Base-by-base conservation (phyloP, 2,888 invertebrate species). In the Sarcophaga subvicina region DNA sequence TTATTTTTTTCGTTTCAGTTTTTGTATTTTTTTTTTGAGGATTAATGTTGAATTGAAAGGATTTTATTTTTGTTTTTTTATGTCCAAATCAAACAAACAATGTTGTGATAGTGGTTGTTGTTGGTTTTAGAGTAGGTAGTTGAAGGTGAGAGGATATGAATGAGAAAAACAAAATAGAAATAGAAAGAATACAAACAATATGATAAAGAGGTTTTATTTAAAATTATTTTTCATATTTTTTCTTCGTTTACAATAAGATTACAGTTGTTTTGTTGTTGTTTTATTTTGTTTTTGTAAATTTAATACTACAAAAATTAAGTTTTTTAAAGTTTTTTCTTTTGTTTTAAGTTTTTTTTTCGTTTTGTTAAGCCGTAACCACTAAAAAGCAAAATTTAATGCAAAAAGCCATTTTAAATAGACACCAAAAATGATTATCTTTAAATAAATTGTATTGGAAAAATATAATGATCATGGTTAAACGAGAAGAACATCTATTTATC, bases 1-100 rank as follows among this genome's bases (percentile, higher is more conserved):
- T 67, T 64, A 71, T 69, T 72, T 67, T 49, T 54, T 60, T 76
- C 22, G 22, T 22, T 22, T 22, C 22, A 22, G 1, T 22, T 22
- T 22, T 22, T 22, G 20, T 20, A 20, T 22, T 22, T 22, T 22
- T 22, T 22, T 69, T 76, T 71, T 49, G 47, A 59, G 86, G 81
- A 84, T 84, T 84, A 69, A 54, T 87, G 88, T 80, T 79, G n/a
- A 86, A 80, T 75, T 81, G 75, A 79, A 84, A 72, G 85, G 83
- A 75, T 85, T 76, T 84, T 37, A n/a, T 59, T 76, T 76, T 66
- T 75, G 37, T 66, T 22, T 22, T 22, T 22, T 22, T 22, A 22
- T 22, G 22, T 22, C 22, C 22, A 22, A 85, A 69, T 64, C 22
- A 69, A 73, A 71, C 66, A 83, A 77, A 83, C 59, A 78, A 66